Evolutionary conservation across 2,888 invertebrate species (phyloP).

Genomic region (Gymnosoma rotundatum): DNA sequence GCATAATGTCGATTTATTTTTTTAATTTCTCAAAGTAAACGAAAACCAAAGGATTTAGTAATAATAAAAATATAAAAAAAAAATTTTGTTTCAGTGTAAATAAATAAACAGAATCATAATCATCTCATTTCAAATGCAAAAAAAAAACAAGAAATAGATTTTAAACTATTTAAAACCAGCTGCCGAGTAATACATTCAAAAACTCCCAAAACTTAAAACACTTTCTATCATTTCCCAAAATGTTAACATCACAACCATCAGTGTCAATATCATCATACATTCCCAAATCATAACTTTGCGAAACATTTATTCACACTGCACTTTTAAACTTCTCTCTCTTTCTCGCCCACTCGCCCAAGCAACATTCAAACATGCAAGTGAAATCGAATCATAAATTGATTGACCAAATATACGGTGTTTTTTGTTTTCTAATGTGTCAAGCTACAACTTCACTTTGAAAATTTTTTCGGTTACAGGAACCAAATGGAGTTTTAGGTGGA

Average conservation of each 20-base stretch:
- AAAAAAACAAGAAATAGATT: constrained; percentile 28
- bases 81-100: constrained; percentile 32
- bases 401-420: constrained; percentile 8
- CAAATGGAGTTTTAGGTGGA: constrained; percentile 85
- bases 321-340: neutral
- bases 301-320: constrained; percentile 13
- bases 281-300: neutral
- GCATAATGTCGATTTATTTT: no score
- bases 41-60: no score
- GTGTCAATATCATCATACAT: neutral
- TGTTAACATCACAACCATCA: constrained; percentile 18
- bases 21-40: no score
- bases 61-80: no score
- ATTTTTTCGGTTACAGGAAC: constrained; percentile 87
- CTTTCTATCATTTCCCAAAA: neutral
- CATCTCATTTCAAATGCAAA: constrained; percentile 61
- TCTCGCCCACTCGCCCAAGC: constrained; percentile 13
- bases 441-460: constrained; percentile 66
- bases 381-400: constrained; percentile 10
- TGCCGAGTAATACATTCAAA: constrained; percentile 42
- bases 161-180: constrained; percentile 3
- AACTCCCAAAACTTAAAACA: neutral
- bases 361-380: neutral
- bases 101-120: constrained; percentile 40
- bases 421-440: neutral